Percentiles rank a stretch among this genome's conserved stretches.
Conservation (phyloP, 2,113 vertebrate genomes). For the Hucho hucho region DNA sequence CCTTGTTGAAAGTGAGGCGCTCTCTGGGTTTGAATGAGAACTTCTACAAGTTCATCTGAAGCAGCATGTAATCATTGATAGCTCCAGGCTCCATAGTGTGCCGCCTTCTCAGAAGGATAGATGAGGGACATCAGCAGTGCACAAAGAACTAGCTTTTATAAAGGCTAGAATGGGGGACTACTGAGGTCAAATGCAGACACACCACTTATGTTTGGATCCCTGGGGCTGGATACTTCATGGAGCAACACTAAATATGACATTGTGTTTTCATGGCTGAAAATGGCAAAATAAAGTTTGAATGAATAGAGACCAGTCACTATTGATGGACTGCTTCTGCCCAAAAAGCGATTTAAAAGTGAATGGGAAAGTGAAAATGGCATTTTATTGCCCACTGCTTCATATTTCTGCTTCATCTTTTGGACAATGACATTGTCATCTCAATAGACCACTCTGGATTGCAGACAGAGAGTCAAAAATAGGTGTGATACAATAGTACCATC, state of each 20-base stretch:
- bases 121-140: slow-evolving; percentile 49
- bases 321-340: too few species aligned
- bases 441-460: slow-evolving; percentile 26
- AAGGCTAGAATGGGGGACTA: slow-evolving; percentile 56
- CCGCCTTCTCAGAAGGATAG: slow-evolving; percentile 41
- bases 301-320: slow-evolving; percentile 32
- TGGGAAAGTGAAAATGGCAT: slow-evolving; percentile 37
- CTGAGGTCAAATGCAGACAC: slow-evolving; percentile 58
- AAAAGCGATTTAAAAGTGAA: slow-evolving; percentile 43
- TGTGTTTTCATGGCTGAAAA: slow-evolving; percentile 51
- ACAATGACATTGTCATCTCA: slow-evolving; percentile 43
- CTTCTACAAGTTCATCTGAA: slow-evolving; percentile 59
- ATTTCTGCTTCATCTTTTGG: slow-evolving; percentile 43
- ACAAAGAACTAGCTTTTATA: slow-evolving; percentile 66
- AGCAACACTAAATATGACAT: not conserved
- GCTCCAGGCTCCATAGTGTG: slow-evolving; percentile 50
- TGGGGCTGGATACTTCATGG: slow-evolving; percentile 5
- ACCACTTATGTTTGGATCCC: slow-evolving; percentile 43
- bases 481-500: slow-evolving; percentile 28
- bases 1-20: slow-evolving; percentile 37
- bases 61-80: slow-evolving; percentile 59
- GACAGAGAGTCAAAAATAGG: slow-evolving; percentile 37
- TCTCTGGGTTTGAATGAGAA: slow-evolving; percentile 48
- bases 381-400: slow-evolving; percentile 40
- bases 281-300: slow-evolving; percentile 15